These are phyloP conservation scores for Lepeophtheirus nordmannii DNA, from an alignment of 2,888 invertebrate genomes.

Conservation along the genomic window DNA sequence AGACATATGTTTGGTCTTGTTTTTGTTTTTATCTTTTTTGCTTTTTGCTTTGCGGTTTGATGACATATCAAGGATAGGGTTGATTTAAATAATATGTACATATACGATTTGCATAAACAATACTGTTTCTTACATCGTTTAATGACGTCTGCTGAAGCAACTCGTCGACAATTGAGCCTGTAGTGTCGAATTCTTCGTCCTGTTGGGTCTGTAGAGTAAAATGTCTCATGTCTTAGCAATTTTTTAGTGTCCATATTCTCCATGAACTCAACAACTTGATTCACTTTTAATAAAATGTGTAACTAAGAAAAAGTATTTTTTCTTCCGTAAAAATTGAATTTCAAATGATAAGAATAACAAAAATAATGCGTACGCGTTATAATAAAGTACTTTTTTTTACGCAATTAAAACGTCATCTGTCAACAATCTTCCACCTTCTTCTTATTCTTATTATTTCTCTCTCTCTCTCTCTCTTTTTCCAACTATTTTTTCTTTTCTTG, in stretches of 20 bases:
- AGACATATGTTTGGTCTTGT: too few species aligned
- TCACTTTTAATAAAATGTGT: not conserved
- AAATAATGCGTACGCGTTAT: not conserved
- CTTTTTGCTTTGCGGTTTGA: too few species aligned
- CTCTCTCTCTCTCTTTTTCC: not conserved
- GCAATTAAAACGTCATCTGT: conserved; percentile 6
- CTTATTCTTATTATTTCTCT: not conserved
- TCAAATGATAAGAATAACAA: not conserved
- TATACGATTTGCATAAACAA: too few species aligned
- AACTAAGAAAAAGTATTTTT: conserved; percentile 4
- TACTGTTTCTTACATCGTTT: too few species aligned
- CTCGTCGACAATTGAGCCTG: not conserved
- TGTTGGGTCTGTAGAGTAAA: not conserved
- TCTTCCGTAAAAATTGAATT: not conserved
- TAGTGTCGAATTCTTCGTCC: not conserved
- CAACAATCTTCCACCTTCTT: not conserved
- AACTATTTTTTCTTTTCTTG: not conserved
- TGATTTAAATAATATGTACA: too few species aligned
- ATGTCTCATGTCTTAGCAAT: not conserved
- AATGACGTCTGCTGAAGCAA: too few species aligned
- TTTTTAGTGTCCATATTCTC: not conserved
- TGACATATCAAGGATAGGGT: too few species aligned
- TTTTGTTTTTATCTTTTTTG: too few species aligned
- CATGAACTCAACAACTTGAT: not conserved
- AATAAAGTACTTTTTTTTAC: not conserved